These are phyloP conservation scores for Kudoa iwatai DNA, from an alignment of 30 jellyfish, hydroid and myxozoan genomes.

Conservation along the genomic window DNA sequence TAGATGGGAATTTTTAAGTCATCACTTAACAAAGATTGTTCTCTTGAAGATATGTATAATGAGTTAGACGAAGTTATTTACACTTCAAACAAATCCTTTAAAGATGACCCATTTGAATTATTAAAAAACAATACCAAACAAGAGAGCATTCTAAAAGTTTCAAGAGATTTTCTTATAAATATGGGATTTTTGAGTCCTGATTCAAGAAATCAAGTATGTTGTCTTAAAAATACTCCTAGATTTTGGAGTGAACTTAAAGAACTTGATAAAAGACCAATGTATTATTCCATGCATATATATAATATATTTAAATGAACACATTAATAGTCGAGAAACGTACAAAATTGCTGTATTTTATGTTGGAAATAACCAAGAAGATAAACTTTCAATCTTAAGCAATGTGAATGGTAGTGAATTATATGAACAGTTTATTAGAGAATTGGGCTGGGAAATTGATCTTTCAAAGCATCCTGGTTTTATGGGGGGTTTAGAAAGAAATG, in stretches of 20 bases:
- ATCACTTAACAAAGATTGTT: too few relatives aligned
- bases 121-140: too few relatives aligned
- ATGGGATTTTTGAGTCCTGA: too few relatives aligned
- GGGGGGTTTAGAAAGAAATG: slow-evolving; percentile 65
- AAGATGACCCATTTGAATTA: too few relatives aligned
- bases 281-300: too few relatives aligned
- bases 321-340: slow-evolving; percentile 85
- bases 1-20: too few relatives aligned
- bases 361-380: slow-evolving; percentile 70
- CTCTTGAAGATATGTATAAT: too few relatives aligned
- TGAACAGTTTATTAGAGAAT: slow-evolving; percentile 34
- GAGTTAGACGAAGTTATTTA: too few relatives aligned
- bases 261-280: slow-evolving; percentile 52
- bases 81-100: too few relatives aligned
- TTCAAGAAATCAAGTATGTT: slow-evolving; percentile 18
- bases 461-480: slow-evolving; percentile 64
- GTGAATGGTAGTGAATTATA: slow-evolving; percentile 18
- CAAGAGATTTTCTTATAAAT: too few relatives aligned
- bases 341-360: slow-evolving; percentile 69
- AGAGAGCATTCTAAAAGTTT: too few relatives aligned
- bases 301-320: too few relatives aligned
- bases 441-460: slow-evolving; percentile 86
- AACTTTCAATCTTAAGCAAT: slow-evolving; percentile 27
- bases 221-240: slow-evolving; percentile 17
- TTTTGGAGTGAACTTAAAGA: slow-evolving; percentile 32